These are phyloP conservation scores for Verasper variegatus DNA, from an alignment of 2,113 vertebrate genomes.

Conservation along the genomic window DNA sequence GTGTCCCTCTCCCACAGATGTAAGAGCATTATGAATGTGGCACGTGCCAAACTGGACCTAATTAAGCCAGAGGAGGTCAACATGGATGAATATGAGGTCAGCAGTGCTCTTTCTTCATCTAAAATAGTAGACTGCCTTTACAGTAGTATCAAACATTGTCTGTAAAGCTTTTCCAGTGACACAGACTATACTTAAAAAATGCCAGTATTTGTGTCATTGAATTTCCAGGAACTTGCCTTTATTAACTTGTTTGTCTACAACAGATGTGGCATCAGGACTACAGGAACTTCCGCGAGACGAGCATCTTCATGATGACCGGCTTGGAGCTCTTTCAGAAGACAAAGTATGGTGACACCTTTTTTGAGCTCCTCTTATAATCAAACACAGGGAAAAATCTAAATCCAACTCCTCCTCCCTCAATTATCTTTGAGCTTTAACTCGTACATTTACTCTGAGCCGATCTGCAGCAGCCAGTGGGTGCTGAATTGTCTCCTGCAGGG, in stretches of 20 bases:
- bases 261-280: slow-evolving; percentile 98
- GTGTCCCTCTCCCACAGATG: slow-evolving; percentile 81
- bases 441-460: not conserved
- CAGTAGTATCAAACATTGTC: not conserved
- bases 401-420: not conserved
- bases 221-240: not conserved
- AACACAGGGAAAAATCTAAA: not conserved
- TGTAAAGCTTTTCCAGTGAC: not conserved
- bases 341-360: slow-evolving; percentile 80
- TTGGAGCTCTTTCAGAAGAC: slow-evolving; percentile 95
- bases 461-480: not conserved
- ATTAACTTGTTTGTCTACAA: slow-evolving; percentile 20
- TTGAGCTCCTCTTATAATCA: not conserved
- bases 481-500: slow-evolving; percentile 64
- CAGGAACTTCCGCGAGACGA: slow-evolving; percentile 92
- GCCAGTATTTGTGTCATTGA: not conserved
- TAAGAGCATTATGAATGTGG: slow-evolving; percentile 97
- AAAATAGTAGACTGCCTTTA: not conserved
- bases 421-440: not conserved
- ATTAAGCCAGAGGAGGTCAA: slow-evolving; percentile 97
- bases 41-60: slow-evolving; percentile 95
- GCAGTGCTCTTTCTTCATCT: slow-evolving; percentile 42
- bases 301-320: slow-evolving; percentile 93
- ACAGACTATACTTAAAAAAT: too few relatives aligned
- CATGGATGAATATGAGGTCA: slow-evolving; percentile 95